These are phyloP conservation scores for Caenorhabditis sp. DNA, from an alignment of 2,888 invertebrate genomes.

Conservation along the genomic window DNA sequence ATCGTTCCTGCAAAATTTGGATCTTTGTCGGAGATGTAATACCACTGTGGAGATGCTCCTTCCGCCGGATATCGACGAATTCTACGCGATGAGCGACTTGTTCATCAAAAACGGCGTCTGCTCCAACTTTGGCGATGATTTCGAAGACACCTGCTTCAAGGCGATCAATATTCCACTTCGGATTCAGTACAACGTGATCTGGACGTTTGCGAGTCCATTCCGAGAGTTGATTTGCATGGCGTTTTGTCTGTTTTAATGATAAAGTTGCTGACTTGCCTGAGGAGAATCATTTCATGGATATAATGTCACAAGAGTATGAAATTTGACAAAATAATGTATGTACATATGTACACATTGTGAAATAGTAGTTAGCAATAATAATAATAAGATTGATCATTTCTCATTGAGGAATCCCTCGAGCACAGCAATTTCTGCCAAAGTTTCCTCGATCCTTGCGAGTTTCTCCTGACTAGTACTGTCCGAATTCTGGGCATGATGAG, in stretches of 20 bases:
- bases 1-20: background rate
- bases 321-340: too few species aligned
- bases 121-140: constrained; percentile 11
- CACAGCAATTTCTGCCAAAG: too few species aligned
- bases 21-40: constrained; percentile 27
- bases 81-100: constrained; percentile 34
- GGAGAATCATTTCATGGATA: constrained; percentile 2
- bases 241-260: constrained; percentile 22
- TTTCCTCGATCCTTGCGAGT: too few species aligned
- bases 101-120: constrained; percentile 35
- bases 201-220: constrained; percentile 45
- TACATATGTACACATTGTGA: too few species aligned
- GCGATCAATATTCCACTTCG: constrained; percentile 44
- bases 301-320: too few species aligned
- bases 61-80: constrained; percentile 25
- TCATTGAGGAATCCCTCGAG: too few species aligned
- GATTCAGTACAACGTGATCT: constrained; percentile 35
- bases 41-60: constrained; percentile 41
- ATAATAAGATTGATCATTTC: too few species aligned
- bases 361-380: too few species aligned
- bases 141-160: constrained; percentile 33
- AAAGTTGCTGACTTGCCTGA: too few species aligned
- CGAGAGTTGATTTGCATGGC: constrained; percentile 46
- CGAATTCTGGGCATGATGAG: too few species aligned
- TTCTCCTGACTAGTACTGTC: too few species aligned